Conservation (phyloP, 2,888 invertebrate genomes). For the Lysandra bellargus region DNA sequence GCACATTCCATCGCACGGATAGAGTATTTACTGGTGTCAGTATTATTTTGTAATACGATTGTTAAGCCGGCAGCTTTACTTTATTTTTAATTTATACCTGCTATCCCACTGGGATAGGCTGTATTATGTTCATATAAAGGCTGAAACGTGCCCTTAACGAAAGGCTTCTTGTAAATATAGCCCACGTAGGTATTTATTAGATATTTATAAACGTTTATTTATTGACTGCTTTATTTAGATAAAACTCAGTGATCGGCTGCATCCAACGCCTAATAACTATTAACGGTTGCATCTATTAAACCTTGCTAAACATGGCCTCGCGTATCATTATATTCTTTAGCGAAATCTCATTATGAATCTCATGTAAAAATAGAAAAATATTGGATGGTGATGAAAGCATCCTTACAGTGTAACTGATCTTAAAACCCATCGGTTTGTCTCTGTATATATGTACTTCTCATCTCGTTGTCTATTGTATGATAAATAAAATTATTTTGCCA, state of each 20-base stretch:
- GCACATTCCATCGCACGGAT: conserved; percentile 75
- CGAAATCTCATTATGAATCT: conserved; percentile 78
- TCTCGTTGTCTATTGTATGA: conserved; percentile 28
- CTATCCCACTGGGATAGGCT: conserved; percentile 77
- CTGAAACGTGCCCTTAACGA: conserved; percentile 70
- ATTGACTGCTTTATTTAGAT: conserved; percentile 81
- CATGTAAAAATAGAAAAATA: conserved; percentile 73
- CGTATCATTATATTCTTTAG: conserved; percentile 63
- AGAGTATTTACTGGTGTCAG: conserved; percentile 78
- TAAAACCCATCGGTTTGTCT: conserved; percentile 10
- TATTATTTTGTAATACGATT: conserved; percentile 79
- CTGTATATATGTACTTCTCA: conserved; percentile 28
- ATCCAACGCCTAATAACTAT: conserved; percentile 67
- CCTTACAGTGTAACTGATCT: conserved; percentile 50
- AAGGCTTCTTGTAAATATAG: conserved; percentile 80
- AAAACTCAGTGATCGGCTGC: conserved; percentile 62
- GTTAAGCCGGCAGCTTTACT: conserved; percentile 79
- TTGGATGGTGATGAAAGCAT: conserved; percentile 72
- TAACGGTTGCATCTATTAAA: conserved; percentile 75
- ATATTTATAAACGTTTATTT: conserved; percentile 82
- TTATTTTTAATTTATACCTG: conserved; percentile 77
- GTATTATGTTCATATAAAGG: conserved; percentile 79
- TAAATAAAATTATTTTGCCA: conserved; percentile 33
- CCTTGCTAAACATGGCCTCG: conserved; percentile 76
- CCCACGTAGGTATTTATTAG: conserved; percentile 81